Conservation (phyloP, 2,888 invertebrate genomes). For the Scaptodrosophila latifasciaeformis region DNA sequence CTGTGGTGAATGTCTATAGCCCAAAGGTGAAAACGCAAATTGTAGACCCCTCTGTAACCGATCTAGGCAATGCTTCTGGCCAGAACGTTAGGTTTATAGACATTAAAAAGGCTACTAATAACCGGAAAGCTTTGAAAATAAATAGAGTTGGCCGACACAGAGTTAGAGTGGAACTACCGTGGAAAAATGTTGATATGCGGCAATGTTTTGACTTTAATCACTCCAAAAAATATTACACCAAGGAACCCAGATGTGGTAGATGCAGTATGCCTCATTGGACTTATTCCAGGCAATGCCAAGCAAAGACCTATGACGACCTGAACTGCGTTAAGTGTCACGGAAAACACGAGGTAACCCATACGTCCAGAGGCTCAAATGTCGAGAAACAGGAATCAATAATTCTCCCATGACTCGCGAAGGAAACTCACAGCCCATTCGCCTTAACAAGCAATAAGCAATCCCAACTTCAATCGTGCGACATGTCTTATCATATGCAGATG, state of each 20-base stretch:
- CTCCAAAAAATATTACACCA: slow-evolving; percentile 7
- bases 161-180: slow-evolving; percentile 1
- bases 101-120: too few species aligned
- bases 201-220: slow-evolving; percentile 9
- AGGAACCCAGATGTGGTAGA: slow-evolving; percentile 6
- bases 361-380: slow-evolving; percentile 1
- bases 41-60: too few species aligned
- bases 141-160: slow-evolving; percentile 4
- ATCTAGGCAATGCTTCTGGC: too few species aligned
- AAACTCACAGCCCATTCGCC: neutral
- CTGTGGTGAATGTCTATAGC: too few species aligned
- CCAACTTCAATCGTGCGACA: too few species aligned
- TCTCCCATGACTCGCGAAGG: neutral
- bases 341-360: too few species aligned
- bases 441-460: too few species aligned
- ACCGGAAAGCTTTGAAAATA: slow-evolving; percentile 1
- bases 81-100: too few species aligned
- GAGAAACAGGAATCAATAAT: slow-evolving; percentile 1
- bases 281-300: neutral
- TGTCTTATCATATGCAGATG: too few species aligned
- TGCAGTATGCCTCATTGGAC: slow-evolving; percentile 7
- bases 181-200: slow-evolving; percentile 2
- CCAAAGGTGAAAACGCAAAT: too few species aligned
- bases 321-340: neutral
- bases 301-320: neutral